Percentiles rank a stretch among this genome's conserved stretches.
Evolutionary conservation across 2,888 invertebrate species (phyloP).

Genomic region (Panzeria rudis): DNA sequence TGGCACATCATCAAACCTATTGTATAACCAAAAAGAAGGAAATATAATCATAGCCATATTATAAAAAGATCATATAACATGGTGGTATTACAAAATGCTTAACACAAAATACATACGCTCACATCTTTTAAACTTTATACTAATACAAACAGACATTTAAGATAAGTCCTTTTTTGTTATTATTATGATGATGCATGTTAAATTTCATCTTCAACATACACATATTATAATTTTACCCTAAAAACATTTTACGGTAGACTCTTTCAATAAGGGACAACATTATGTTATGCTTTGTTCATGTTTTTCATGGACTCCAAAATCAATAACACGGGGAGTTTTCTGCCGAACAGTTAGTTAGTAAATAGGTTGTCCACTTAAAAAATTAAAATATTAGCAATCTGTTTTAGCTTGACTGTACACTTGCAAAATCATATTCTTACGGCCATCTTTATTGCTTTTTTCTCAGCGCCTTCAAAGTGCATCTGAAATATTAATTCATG

Average conservation of each 20-base stretch:
- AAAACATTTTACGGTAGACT: slow-evolving; percentile 3
- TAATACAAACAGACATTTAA: slow-evolving; percentile 25
- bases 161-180: slow-evolving; percentile 41
- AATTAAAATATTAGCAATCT: too few species aligned
- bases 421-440: too few species aligned
- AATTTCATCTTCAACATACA: slow-evolving; percentile 15
- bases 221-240: slow-evolving; percentile 5
- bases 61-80: slow-evolving; percentile 60
- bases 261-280: neutral
- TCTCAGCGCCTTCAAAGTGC: too few species aligned
- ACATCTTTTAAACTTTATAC: slow-evolving; percentile 4
- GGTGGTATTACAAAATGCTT: slow-evolving; percentile 61
- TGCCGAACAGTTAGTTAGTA: neutral
- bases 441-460: too few species aligned
- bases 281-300: neutral
- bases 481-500: too few species aligned
- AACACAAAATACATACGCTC: slow-evolving; percentile 28
- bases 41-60: slow-evolving; percentile 64
- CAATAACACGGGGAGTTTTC: too few species aligned
- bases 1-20: slow-evolving; percentile 66
- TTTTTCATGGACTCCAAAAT: neutral
- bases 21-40: slow-evolving; percentile 8
- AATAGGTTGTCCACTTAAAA: too few species aligned
- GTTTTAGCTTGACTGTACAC: too few species aligned
- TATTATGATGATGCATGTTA: slow-evolving; percentile 27